phyloP scores from a whole-genome alignment of 2,888 invertebrate species.

The Synergus gifuensis region DNA sequence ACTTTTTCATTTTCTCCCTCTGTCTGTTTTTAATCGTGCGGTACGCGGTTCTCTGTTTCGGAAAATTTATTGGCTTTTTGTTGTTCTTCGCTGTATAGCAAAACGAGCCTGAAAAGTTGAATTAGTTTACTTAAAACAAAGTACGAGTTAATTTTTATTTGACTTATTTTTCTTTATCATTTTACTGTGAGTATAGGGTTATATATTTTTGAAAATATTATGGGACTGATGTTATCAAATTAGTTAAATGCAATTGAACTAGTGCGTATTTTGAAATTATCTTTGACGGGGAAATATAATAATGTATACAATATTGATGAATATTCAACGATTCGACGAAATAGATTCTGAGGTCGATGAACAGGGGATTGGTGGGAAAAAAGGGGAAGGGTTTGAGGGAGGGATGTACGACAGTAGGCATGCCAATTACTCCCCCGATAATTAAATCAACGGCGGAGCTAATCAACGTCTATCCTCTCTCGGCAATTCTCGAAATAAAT shows the following conservation, averaged over 20 bases:
- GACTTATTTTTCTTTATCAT: neutral
- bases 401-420: conserved; percentile 64
- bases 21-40: conserved; percentile 32
- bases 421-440: conserved; percentile 75
- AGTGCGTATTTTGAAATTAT: neutral
- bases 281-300: conserved; percentile 41
- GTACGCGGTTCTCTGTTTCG: conserved; percentile 29
- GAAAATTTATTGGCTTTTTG: conserved; percentile 37
- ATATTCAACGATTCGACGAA: conserved; percentile 75
- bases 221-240: no score
- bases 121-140: conserved; percentile 21
- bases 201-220: no score
- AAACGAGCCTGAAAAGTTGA: conserved; percentile 15
- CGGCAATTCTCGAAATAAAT: conserved; percentile 58
- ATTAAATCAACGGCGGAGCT: conserved; percentile 76
- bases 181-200: no score
- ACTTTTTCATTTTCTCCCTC: conserved; percentile 37
- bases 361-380: conserved; percentile 36
- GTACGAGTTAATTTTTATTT: neutral
- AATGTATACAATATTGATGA: conserved; percentile 70
- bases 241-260: neutral
- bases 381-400: conserved; percentile 42
- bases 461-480: conserved; percentile 67
- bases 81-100: conserved; percentile 15
- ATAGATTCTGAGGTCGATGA: conserved; percentile 46